Evolutionary conservation across 1,140 invertebrate species (phyloP), one percentile per base, ranked within the genome.

Genomic region (Samia ricini): DNA sequence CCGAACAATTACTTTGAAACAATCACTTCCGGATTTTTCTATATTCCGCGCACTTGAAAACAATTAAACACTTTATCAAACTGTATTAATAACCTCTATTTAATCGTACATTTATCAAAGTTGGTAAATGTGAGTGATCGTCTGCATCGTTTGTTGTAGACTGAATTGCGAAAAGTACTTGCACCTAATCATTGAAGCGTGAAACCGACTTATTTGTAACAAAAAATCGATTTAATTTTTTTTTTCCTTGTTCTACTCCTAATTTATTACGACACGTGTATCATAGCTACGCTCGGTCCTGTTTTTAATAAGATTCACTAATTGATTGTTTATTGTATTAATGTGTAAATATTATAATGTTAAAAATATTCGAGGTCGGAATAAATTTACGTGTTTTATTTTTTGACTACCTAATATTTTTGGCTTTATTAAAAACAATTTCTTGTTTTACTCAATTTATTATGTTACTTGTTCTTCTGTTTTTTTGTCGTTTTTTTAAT

Each of bases 111-210:
- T 42, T 42, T 61, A 55, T 49, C 50, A 6, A 15, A 36, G n/a
- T 4, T 50, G 21, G 26, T 63, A 50, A 63, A 64, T 68, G 59
- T 36, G 54, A 61, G 58, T 56, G 66, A 56, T 60, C 60, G 63
- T 56, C 52, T 52, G 58, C 54, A 66, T 62, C 56, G 68, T 64
- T 59, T 59, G 19, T 54, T 33, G 56, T 60, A 51, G 55, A 74
- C 72, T 74, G 69, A 65, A 51, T 50, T 52, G 63, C 56, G 68
- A 69, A 70, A 67, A 76, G 64, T 55, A 49, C 15, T 60, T 26
- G 50, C 33, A 42, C 33, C 33, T 49, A 63, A 61, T 64, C 74
- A 69, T 24, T 71, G 66, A 63, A 73, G 71, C 74, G 64, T 76
- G 57, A 66, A 54, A 50, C 24, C 19, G 49, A 48, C 57, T 50